Evolutionary conservation across 2,113 vertebrate species (phyloP).

Genomic region (Drymodes brunneopygia): DNA sequence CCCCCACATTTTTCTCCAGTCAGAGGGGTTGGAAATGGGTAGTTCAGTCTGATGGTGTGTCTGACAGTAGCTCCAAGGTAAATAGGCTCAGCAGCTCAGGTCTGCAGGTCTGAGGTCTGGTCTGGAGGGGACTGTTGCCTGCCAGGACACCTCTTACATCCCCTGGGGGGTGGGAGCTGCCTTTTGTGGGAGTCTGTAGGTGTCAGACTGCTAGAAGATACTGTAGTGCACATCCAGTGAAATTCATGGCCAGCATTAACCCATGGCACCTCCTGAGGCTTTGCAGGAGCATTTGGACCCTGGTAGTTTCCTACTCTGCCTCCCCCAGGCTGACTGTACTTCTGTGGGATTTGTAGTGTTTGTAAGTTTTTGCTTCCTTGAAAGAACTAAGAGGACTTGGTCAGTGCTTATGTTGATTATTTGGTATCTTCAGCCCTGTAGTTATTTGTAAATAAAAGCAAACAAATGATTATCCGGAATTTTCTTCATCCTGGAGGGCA

Average conservation of each 20-base stretch:
- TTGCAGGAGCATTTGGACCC: neutral
- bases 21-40: neutral
- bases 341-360: neutral
- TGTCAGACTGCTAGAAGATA: neutral
- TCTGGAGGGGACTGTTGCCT: neutral
- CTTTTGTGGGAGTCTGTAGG: neutral
- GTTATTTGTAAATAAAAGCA: neutral
- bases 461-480: neutral
- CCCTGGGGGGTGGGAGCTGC: neutral
- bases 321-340: neutral
- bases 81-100: neutral
- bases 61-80: neutral
- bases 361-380: neutral
- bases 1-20: neutral
- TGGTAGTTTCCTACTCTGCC: neutral
- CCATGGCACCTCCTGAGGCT: neutral
- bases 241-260: neutral
- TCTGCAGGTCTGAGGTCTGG: rapidly evolving
- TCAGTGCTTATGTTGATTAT: neutral
- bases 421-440: neutral
- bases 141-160: neutral
- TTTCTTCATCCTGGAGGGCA: neutral
- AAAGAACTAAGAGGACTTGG: neutral
- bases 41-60: neutral
- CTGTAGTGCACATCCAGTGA: neutral